Percentiles rank a stretch among this genome's conserved stretches.
Evolutionary conservation across 2,113 vertebrate species (phyloP).

Genomic region (Puntigrus tetrazona): DNA sequence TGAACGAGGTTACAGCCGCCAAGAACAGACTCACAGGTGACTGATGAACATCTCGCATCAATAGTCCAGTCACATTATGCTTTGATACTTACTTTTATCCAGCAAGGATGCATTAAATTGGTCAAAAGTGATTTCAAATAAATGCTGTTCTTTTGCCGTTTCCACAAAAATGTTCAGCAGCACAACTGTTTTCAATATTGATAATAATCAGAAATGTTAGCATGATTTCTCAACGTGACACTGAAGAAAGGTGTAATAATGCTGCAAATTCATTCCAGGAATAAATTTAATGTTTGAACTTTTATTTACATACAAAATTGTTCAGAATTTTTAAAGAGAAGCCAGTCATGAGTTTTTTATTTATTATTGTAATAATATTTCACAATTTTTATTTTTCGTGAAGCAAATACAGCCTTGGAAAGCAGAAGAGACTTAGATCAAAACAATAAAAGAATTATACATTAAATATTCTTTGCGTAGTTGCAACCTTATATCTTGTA

Average conservation of each 20-base stretch:
- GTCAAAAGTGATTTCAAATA: background rate
- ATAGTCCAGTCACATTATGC: background rate
- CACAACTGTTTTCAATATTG: background rate
- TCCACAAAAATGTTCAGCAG: background rate
- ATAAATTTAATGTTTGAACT: background rate
- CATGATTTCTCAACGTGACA: background rate
- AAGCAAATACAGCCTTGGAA: too few species aligned
- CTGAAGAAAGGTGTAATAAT: background rate
- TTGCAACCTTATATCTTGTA: too few species aligned
- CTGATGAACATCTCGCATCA: background rate
- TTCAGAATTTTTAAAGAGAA: too few species aligned
- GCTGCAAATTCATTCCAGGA: background rate
- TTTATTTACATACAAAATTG: background rate
- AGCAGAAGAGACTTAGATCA: too few species aligned
- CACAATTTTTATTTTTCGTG: too few species aligned
- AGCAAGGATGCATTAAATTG: background rate
- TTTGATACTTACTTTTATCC: background rate
- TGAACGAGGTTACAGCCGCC: constrained; percentile 72
- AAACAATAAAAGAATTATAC: too few species aligned
- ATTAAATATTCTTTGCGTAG: too few species aligned
- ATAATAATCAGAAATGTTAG: background rate
- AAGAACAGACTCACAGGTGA: constrained; percentile 78
- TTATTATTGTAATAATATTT: too few species aligned
- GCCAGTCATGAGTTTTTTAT: too few species aligned
- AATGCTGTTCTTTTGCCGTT: background rate